Base-by-base conservation (phyloP, 2,888 invertebrate species). In the Emmelina monodactyla region DNA sequence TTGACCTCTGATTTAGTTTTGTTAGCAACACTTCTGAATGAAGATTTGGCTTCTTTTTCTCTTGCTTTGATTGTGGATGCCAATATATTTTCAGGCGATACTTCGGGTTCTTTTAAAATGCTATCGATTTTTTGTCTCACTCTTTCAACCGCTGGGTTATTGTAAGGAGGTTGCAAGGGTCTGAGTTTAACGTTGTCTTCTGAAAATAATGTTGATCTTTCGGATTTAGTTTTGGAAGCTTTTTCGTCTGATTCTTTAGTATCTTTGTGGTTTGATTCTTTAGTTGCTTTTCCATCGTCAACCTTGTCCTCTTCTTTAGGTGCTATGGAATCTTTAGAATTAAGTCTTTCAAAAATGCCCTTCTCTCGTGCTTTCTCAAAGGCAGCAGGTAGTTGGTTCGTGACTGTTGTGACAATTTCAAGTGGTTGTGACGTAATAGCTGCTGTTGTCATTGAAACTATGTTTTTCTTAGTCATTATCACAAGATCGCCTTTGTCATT, bases 371-470 rank as follows among this genome's bases (percentile, higher is more conserved):
- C 81, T 34, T 79, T 82, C 53, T 80, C 81, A 31, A 82, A 62
- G 32, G 72, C 64, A 19, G 66, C 52, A 19, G 81, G 79, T 32
- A 82, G 45, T 50, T 83, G 83, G 45, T 82, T 83, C 2, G 82
- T 82, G 5, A 83, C 81, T 22, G 78, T 80, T 25, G 82, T 72
- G 2, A 82, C 82, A 9, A 83, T 70, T 56, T 83, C 79, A 39
- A 83, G 57, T 2, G 83, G 83, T 40, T 83, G 82, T 4, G 83
- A 72, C 33, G 83, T 81, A 33, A 83, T 83, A 4, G 83, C 82
- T 13, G 83, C 83, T 3, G 82, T 83, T 10, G 83, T 83, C 83
- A 83, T 83, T 12, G 83, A 83, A 28, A 83, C 69, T 14, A 83
- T 66, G 42, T 62, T 81, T 48, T 76, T 75, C 51, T 80, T 81